Evolutionary conservation across 2,113 vertebrate species (phyloP).

Genomic region (Malaclemys terrapin): DNA sequence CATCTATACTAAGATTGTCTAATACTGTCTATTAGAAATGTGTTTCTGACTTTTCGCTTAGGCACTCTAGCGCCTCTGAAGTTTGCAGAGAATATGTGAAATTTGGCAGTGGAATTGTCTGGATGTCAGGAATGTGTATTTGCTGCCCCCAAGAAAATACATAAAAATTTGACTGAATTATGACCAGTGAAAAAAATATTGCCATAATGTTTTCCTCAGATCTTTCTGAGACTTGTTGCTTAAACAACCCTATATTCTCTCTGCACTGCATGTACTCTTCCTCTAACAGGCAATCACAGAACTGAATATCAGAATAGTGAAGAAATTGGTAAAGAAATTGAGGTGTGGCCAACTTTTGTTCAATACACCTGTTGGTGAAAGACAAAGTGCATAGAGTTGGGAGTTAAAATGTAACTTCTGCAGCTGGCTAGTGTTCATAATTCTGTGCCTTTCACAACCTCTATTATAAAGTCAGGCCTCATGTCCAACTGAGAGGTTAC

Average conservation of each 20-base stretch:
- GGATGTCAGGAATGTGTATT: not conserved
- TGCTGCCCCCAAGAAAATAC: not conserved
- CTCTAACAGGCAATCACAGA: not conserved
- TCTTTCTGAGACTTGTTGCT: fast-evolving
- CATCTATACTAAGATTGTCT: not conserved
- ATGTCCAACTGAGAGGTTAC: not conserved
- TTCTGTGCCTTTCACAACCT: not conserved
- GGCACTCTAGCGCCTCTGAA: not conserved
- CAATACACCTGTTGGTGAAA: fast-evolving
- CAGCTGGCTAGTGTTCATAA: not conserved
- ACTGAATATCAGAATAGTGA: no score
- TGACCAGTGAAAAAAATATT: not conserved
- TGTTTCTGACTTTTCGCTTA: not conserved
- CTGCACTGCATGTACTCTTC: not conserved
- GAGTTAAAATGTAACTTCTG: not conserved
- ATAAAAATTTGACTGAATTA: not conserved
- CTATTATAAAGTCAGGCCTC: not conserved
- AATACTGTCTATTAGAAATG: not conserved
- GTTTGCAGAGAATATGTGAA: not conserved
- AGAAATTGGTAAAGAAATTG: not conserved
- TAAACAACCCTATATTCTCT: not conserved
- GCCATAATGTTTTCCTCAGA: not conserved
- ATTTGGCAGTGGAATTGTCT: not conserved
- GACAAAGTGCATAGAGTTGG: not conserved
- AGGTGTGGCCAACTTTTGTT: not conserved